These are phyloP conservation scores for Mycteria americana DNA, from an alignment of 2,797 vertebrate genomes.

Conservation along the genomic window DNA sequence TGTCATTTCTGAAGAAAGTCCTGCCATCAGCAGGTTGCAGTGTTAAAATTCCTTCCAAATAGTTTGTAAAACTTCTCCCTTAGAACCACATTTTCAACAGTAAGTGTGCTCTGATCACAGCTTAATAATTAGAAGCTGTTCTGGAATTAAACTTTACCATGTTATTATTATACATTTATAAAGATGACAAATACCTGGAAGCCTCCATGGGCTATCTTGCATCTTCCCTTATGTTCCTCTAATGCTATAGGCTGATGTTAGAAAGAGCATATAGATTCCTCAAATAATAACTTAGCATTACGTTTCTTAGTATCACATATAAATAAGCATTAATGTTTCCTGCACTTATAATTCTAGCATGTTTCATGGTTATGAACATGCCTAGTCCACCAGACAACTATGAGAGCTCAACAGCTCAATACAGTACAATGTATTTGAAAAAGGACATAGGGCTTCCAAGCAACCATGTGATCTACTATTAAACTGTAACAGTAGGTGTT, in stretches of 20 bases:
- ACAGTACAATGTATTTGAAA: not conserved
- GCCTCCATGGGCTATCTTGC: not conserved
- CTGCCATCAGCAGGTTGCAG: not conserved
- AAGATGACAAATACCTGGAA: not conserved
- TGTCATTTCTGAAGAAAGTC: not conserved
- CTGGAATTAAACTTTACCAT: not conserved
- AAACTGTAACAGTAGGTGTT: not conserved
- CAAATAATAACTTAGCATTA: not conserved
- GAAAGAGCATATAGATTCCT: not conserved
- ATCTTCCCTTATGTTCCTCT: not conserved
- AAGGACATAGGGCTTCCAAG: not conserved
- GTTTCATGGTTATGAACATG: not conserved
- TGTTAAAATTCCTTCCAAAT: not conserved
- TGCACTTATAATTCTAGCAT: not conserved
- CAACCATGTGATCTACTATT: not conserved
- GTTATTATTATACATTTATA: not conserved
- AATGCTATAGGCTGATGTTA: not conserved
- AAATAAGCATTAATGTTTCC: not conserved
- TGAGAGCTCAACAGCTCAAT: not conserved
- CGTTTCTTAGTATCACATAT: not conserved
- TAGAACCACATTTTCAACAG: not conserved
- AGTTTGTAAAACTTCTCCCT: not conserved
- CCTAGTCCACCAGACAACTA: not conserved
- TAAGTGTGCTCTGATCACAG: not conserved
- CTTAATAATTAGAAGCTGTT: not conserved